Percentiles rank a stretch among this genome's conserved stretches.
Conservation (phyloP, 1,140 invertebrate species). For the Drosophila orena region DNA sequence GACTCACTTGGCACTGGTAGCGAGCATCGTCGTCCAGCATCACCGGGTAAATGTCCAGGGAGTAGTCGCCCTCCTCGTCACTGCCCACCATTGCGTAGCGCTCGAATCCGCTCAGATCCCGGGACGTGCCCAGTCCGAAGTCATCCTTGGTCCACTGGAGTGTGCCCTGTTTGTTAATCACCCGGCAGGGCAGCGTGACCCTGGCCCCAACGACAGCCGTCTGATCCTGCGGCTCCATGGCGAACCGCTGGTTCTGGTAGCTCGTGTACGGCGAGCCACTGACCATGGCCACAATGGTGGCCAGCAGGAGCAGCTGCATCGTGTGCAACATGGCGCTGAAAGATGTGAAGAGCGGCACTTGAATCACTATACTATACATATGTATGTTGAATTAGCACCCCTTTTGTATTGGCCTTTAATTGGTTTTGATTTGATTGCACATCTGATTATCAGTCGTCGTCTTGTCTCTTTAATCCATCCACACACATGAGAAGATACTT, state of each 20-base stretch:
- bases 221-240: conserved; percentile 93
- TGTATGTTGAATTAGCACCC: neutral
- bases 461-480: neutral
- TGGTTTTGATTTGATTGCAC: too few relatives aligned
- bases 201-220: conserved; percentile 89
- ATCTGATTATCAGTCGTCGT: too few relatives aligned
- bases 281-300: neutral
- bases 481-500: neutral
- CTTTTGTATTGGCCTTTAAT: neutral
- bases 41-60: conserved; percentile 90
- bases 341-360: neutral
- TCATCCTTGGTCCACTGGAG: conserved; percentile 94
- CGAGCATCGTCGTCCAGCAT: conserved; percentile 91
- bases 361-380: too few relatives aligned
- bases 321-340: conserved; percentile 7
- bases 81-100: conserved; percentile 93
- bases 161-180: conserved; percentile 90
- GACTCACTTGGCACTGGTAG: conserved; percentile 91
- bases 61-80: conserved; percentile 92
- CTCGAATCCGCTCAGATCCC: conserved; percentile 91
- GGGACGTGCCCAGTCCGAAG: conserved; percentile 91
- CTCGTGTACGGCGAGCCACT: conserved; percentile 60
- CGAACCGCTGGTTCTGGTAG: conserved; percentile 88
- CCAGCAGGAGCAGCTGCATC: conserved; percentile 21
- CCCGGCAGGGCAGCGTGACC: conserved; percentile 90